A percentile compares a stretch with the other conserved stretches of the same genome.
These are phyloP conservation scores for Onychostruthus taczanowskii DNA, from an alignment of 2,113 vertebrate genomes.

Conservation along the genomic window DNA sequence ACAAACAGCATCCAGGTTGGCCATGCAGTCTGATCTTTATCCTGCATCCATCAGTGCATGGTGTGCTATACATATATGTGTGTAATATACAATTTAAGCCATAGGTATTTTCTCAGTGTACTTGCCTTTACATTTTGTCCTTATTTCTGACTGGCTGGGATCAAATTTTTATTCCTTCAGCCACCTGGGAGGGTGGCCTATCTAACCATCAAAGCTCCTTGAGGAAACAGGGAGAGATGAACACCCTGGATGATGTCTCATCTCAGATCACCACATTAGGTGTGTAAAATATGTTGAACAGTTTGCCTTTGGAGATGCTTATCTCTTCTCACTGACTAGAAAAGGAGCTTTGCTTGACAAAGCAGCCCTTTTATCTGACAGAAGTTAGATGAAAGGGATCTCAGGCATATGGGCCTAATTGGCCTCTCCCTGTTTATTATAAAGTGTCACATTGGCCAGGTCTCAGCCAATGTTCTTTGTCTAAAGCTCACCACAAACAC, in stretches of 20 bases:
- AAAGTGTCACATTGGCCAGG: neutral
- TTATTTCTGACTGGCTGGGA: neutral
- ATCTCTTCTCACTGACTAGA: slow-evolving; percentile 6
- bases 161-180: neutral
- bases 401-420: neutral
- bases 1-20: neutral
- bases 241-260: neutral
- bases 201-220: neutral
- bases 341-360: neutral
- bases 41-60: neutral
- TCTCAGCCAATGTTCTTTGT: neutral
- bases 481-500: neutral
- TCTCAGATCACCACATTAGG: neutral
- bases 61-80: fast-evolving
- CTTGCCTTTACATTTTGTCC: neutral
- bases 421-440: neutral
- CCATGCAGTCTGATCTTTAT: neutral
- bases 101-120: neutral
- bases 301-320: slow-evolving; percentile 36
- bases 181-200: neutral
- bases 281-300: neutral
- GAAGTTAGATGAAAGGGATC: slow-evolving; percentile 32
- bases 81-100: neutral
- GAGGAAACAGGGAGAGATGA: neutral
- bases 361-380: slow-evolving; percentile 31